Percentiles rank a stretch among this genome's conserved stretches.
Conservation (phyloP, 2,888 invertebrate species). For the Dimorphilus gyrociliatus region DNA sequence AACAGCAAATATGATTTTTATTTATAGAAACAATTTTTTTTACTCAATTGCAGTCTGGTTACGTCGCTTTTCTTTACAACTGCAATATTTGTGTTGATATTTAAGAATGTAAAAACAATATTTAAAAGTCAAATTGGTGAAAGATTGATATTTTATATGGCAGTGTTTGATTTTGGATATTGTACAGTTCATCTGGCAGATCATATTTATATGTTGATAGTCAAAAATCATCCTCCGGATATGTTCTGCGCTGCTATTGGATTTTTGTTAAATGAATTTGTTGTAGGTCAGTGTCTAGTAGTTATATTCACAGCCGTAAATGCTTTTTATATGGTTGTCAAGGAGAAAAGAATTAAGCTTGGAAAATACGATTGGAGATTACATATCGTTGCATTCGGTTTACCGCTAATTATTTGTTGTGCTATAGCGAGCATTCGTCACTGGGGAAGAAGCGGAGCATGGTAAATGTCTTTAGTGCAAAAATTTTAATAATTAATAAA, state of each 20-base stretch:
- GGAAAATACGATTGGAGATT: slow-evolving; percentile 7
- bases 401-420: slow-evolving; percentile 3
- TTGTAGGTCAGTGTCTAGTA: slow-evolving; percentile 7
- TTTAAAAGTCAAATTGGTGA: slow-evolving; percentile 3
- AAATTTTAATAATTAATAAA: no score
- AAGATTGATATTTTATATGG: slow-evolving; percentile 6
- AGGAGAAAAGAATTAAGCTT: slow-evolving; percentile 5
- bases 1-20: no score
- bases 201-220: slow-evolving; percentile 7
- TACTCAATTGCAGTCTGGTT: background rate
- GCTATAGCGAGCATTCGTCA: no score
- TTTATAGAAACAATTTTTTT: no score
- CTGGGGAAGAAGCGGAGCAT: no score
- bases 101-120: background rate
- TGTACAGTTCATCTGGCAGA: slow-evolving; percentile 6
- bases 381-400: slow-evolving; percentile 1
- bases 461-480: no score
- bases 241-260: slow-evolving; percentile 5
- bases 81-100: no score
- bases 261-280: slow-evolving; percentile 8
- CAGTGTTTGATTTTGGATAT: slow-evolving; percentile 3
- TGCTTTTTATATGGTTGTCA: slow-evolving; percentile 7
- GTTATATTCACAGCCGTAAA: slow-evolving; percentile 8
- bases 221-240: slow-evolving; percentile 5
- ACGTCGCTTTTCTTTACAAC: background rate